Evolutionary conservation across 2,888 invertebrate genomes (phyloP).

Genomic region (Drosophila suboccidentalis): DNA sequence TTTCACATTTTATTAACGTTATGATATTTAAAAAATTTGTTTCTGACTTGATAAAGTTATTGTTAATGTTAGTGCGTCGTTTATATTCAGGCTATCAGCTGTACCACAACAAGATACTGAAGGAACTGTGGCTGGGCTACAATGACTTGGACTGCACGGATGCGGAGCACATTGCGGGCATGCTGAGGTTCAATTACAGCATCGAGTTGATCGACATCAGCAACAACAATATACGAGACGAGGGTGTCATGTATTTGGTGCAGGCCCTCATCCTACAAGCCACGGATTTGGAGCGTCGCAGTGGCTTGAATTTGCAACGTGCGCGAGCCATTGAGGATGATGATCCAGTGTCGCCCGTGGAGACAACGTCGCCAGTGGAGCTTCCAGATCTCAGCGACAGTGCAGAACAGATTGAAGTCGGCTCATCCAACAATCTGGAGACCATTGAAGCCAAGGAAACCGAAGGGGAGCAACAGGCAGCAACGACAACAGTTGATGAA

Average conservation of each 20-base stretch:
- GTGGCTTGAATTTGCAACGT: conserved; percentile 69
- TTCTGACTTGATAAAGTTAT: neutral
- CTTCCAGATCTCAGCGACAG: neutral
- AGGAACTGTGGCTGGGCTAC: conserved; percentile 93
- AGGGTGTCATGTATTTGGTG: conserved; percentile 90
- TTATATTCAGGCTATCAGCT: conserved; percentile 90
- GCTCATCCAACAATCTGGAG: neutral
- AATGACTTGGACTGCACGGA: conserved; percentile 91
- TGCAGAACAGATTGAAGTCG: neutral
- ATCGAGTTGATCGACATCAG: conserved; percentile 94
- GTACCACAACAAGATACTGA: conserved; percentile 91
- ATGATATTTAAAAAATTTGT: too few species aligned
- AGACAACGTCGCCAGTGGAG: conserved; percentile 11
- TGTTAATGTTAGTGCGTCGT: conserved; percentile 33
- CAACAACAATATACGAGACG: conserved; percentile 88
- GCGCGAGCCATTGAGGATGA: conserved; percentile 80
- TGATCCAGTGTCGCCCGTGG: conserved; percentile 67
- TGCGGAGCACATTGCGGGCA: conserved; percentile 91
- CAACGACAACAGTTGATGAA: conserved; percentile 2
- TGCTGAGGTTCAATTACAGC: conserved; percentile 91
- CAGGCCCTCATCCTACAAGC: conserved; percentile 91
- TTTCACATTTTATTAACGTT: too few species aligned
- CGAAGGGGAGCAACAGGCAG: neutral
- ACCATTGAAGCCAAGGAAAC: conserved; percentile 1
- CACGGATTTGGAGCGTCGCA: conserved; percentile 80